Base-by-base conservation (phyloP, 2,888 invertebrate species). In the Amiota communis region DNA sequence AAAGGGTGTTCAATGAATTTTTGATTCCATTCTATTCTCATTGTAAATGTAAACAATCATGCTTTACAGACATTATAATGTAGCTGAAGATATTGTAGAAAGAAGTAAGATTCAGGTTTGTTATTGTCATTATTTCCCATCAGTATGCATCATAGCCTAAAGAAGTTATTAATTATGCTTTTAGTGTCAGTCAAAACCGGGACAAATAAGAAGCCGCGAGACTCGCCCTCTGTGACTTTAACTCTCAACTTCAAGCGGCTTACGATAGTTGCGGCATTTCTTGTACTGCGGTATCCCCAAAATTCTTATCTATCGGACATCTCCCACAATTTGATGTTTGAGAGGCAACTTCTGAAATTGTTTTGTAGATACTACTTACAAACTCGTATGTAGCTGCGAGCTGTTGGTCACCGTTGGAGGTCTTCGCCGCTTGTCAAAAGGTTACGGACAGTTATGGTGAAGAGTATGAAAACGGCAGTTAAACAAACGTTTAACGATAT, bases 401-500 rank as follows among this genome's bases (percentile, higher is more conserved):
- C 13, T 48, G 48, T 47, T 12, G 48, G 63, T 68, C 64, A 61
- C 70, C 12, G 72, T 73, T 76, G 80, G 80, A 69, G 80, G 80
- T 79, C 80, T 74, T 12, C 23, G n/a, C n/a, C 59, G 36, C 46
- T 46, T 47, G 64, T 63, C 70, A 59, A 70, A 61, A 67, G 53
- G 65, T 72, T 56, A 68, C 67, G 67, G 73, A 48, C 17, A 17
- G 75, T 64, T 64, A 74, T 69, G 79, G 71, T 70, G 51, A 20
- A 71, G 72, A 72, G 77, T 78, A 78, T 77, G 80, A 83, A 78
- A 74, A 75, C 72, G 77, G 79, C 84, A 80, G 76, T 78, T 75
- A 83, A 76, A 78, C 81, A 83, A 84, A 80, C 81, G 84, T 84
- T 84, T 83, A 83, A 83, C 84, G 82, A 78, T 80, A 81, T 79